Evolutionary conservation across 2,888 invertebrate species (phyloP).

Genomic region (Fragum sueziense): DNA sequence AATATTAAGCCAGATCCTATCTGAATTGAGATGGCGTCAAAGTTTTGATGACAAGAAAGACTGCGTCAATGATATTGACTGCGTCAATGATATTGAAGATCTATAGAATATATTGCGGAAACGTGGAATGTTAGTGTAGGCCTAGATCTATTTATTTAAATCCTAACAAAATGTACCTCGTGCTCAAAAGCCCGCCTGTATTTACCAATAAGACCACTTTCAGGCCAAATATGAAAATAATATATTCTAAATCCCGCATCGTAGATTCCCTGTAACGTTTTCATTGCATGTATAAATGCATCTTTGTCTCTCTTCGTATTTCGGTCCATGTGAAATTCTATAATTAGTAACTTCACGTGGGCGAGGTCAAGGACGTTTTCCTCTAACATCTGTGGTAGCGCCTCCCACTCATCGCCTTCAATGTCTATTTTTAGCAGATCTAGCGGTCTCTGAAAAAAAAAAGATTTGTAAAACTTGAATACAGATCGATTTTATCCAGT

Average conservation of each 20-base stretch:
- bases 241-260: conserved; percentile 18
- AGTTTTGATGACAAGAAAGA: too few species aligned
- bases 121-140: too few species aligned
- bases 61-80: too few species aligned
- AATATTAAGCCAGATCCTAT: too few species aligned
- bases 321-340: conserved; percentile 13
- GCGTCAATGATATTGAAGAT: too few species aligned
- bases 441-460: conserved; percentile 4
- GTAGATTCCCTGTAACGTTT: background rate
- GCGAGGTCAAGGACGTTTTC: background rate
- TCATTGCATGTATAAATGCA: background rate
- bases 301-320: background rate
- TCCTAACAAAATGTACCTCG: conserved; percentile 23
- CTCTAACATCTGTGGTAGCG: background rate
- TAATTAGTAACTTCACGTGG: background rate
- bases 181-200: background rate
- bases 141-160: too few species aligned
- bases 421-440: too few species aligned
- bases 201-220: background rate
- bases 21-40: too few species aligned
- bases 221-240: conserved; percentile 15
- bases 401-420: too few species aligned
- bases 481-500: background rate
- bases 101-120: too few species aligned
- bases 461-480: background rate